Evolutionary conservation across 2,113 vertebrate genomes (phyloP), one percentile per base, ranked within the genome.

Genomic region (Ammodytes dubius): DNA sequence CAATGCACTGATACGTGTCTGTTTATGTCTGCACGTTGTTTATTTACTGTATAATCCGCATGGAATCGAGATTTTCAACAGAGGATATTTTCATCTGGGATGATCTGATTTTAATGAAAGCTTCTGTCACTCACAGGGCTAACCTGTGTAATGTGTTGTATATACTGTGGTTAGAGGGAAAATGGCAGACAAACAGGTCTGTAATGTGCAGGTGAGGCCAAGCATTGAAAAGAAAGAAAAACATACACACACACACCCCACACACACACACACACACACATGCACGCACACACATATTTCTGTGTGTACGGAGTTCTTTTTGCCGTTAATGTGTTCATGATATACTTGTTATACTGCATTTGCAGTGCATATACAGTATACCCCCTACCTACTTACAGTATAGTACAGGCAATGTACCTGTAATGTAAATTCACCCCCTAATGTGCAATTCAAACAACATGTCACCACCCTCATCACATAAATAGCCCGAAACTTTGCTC

Each of bases 51-150:
- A 75, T 88, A 93, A 94, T 90, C 89, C 60, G 79, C 80, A 83
- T 91, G 90, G 90, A 93, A 92, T 92, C 56, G 37, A 86, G 87
- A 89, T 93, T 94, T 94, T 92, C 85, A 90, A 70, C 86, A 79
- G 71, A 86, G 83, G 88, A 89, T 93, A 93, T 94, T 95, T 94
- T 92, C 90, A 93, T 93, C 89, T 37, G 14, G 67, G 85, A 90
- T 91, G 87, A 93, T 93, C 84, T 89, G 90, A 92, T 94, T 92
- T 92, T 92, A 94, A 89, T 93, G 93, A 95, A 95, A 92, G 91
- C 86, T 88, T 89, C 92, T 94, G 92, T 94, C 93, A 95, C 87
- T 93, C 91, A 86, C 40, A 52, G 17, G 82, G 67, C 88, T 73
- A 90, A 90, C 91, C 89, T 89, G 90, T 88, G 83, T 87, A 86